Conservation (phyloP, 2,888 invertebrate genomes). For the Drosophila neotestacea region DNA sequence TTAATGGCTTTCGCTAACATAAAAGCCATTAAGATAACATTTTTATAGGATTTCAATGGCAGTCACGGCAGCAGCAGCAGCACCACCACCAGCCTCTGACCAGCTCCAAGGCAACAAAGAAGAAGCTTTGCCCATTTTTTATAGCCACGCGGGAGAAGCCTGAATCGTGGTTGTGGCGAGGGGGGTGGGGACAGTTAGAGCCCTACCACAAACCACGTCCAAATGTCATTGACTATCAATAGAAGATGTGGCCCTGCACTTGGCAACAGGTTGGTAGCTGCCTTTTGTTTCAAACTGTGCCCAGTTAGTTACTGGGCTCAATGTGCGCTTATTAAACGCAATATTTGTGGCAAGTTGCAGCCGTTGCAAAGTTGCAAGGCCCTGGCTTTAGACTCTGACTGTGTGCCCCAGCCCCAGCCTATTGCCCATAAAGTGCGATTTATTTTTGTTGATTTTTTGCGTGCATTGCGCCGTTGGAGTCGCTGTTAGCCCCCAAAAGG, state of each 20-base stretch:
- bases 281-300: constrained; percentile 66
- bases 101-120: constrained; percentile 58
- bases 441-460: constrained; percentile 81
- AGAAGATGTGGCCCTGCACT: constrained; percentile 64
- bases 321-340: constrained; percentile 79
- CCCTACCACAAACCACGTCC: constrained; percentile 69
- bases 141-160: constrained; percentile 48
- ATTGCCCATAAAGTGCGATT: constrained; percentile 78
- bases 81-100: constrained; percentile 38
- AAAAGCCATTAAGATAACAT: constrained; percentile 84
- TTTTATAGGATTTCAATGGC: constrained; percentile 78
- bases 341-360: constrained; percentile 78
- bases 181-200: constrained; percentile 11
- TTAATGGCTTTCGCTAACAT: constrained; percentile 83
- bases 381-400: constrained; percentile 22
- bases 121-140: constrained; percentile 62
- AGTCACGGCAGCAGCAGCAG: constrained; percentile 62
- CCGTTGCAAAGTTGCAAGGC: constrained; percentile 23
- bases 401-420: constrained; percentile 26
- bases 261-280: constrained; percentile 36
- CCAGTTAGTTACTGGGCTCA: constrained; percentile 59
- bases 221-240: constrained; percentile 83
- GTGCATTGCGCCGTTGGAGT: constrained; percentile 49
- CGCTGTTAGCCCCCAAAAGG: constrained; percentile 52
- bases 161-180: background rate